Conservation (phyloP, 2,888 invertebrate genomes). For the Lepidochrysops patricia region DNA sequence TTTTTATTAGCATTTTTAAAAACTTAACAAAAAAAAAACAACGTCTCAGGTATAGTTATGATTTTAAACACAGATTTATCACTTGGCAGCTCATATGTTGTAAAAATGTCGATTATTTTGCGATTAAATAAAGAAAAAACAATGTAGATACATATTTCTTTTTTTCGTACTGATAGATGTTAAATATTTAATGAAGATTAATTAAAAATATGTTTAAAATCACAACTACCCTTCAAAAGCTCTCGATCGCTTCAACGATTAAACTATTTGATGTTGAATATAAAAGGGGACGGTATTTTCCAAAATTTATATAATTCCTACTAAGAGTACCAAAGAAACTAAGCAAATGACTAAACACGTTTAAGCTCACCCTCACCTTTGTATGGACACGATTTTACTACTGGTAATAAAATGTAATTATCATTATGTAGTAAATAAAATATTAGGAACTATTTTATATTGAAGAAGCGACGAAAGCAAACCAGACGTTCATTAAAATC, state of each 20-base stretch:
- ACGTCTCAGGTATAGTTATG: slow-evolving; percentile 27
- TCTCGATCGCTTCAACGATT: slow-evolving; percentile 22
- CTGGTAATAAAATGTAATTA: slow-evolving; percentile 10
- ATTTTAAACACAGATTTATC: slow-evolving; percentile 24
- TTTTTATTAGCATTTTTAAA: slow-evolving; percentile 44
- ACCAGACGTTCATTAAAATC: slow-evolving; percentile 31
- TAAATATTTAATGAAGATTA: no score
- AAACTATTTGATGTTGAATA: slow-evolving; percentile 17
- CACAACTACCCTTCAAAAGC: slow-evolving; percentile 14
- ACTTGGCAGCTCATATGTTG: neutral
- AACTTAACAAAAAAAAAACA: slow-evolving; percentile 53
- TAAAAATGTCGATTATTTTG: neutral
- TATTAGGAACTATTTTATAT: slow-evolving; percentile 53
- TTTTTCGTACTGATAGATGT: neutral
- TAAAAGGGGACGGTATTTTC: slow-evolving; percentile 21
- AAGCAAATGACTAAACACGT: slow-evolving; percentile 6
- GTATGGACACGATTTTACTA: neutral
- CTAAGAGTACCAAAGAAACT: slow-evolving; percentile 7
- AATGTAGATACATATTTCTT: neutral
- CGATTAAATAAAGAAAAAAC: neutral
- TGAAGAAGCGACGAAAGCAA: slow-evolving; percentile 53
- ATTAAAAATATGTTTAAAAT: slow-evolving; percentile 16
- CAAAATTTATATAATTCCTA: neutral
- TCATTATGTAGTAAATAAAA: slow-evolving; percentile 26
- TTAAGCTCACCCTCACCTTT: neutral